Conservation (phyloP, 2,888 invertebrate species). For the Byasa hedistus region DNA sequence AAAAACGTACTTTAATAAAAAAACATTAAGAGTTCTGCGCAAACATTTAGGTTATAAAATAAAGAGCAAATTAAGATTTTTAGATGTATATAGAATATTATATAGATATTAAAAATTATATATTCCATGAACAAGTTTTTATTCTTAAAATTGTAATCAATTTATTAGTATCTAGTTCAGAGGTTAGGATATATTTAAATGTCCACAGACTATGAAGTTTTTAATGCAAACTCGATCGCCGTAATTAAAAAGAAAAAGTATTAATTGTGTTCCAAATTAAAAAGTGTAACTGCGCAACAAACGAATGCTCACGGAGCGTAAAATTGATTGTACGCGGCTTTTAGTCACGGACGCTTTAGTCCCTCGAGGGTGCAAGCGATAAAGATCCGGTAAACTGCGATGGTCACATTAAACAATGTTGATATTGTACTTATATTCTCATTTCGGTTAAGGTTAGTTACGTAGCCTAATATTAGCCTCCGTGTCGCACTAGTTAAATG, state of each 20-base stretch:
- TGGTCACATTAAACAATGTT: background rate
- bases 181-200: too few species aligned
- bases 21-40: too few species aligned
- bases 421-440: background rate
- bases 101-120: too few species aligned
- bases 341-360: slow-evolving; percentile 17
- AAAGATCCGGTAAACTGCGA: slow-evolving; percentile 19
- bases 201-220: background rate
- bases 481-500: too few species aligned
- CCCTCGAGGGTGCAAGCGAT: slow-evolving; percentile 15
- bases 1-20: too few species aligned
- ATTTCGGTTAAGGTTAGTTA: background rate
- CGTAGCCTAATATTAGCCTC: background rate
- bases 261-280: background rate
- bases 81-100: too few species aligned
- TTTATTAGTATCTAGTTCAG: too few species aligned
- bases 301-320: slow-evolving; percentile 12
- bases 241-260: background rate
- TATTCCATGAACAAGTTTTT: too few species aligned
- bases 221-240: background rate
- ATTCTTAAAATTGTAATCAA: too few species aligned
- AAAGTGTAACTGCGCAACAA: background rate
- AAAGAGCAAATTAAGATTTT: too few species aligned
- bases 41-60: too few species aligned
- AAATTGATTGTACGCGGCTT: slow-evolving; percentile 12